These are phyloP conservation scores for Orthonevra nobilis DNA, from an alignment of 2,888 invertebrate species.

Conservation along the genomic window DNA sequence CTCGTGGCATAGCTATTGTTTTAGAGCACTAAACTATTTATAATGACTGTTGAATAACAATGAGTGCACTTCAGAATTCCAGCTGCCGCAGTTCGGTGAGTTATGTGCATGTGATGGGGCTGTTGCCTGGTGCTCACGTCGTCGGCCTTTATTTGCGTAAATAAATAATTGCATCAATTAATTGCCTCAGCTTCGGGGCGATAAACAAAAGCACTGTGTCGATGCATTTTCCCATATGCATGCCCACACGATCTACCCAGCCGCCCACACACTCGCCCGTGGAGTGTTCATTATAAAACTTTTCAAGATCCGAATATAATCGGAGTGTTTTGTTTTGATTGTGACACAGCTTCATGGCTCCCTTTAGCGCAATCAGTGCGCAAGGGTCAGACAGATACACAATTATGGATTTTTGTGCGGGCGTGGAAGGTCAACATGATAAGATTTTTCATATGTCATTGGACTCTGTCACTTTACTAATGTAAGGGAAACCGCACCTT, in stretches of 20 bases:
- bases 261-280: constrained; percentile 46
- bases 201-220: constrained; percentile 59
- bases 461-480: too few relatives aligned
- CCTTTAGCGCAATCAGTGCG: not conserved
- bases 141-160: constrained; percentile 67
- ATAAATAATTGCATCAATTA: constrained; percentile 70
- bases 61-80: constrained; percentile 41
- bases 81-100: constrained; percentile 32
- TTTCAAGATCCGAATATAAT: constrained; percentile 21
- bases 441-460: too few relatives aligned
- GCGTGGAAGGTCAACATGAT: constrained; percentile 52
- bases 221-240: constrained; percentile 54
- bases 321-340: too few relatives aligned
- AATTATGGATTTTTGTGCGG: constrained; percentile 40
- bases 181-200: constrained; percentile 59
- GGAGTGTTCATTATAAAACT: constrained; percentile 4
- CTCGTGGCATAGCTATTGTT: constrained; percentile 46
- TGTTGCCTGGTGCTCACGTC: constrained; percentile 33
- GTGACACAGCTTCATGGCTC: constrained; percentile 48
- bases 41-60: constrained; percentile 47
- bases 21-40: constrained; percentile 38
- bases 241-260: not conserved
- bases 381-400: too few relatives aligned
- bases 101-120: constrained; percentile 17
- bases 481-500: not conserved